phyloP scores from a whole-genome alignment of 2,113 vertebrate genomes.

The Nothobranchius furzeri region DNA sequence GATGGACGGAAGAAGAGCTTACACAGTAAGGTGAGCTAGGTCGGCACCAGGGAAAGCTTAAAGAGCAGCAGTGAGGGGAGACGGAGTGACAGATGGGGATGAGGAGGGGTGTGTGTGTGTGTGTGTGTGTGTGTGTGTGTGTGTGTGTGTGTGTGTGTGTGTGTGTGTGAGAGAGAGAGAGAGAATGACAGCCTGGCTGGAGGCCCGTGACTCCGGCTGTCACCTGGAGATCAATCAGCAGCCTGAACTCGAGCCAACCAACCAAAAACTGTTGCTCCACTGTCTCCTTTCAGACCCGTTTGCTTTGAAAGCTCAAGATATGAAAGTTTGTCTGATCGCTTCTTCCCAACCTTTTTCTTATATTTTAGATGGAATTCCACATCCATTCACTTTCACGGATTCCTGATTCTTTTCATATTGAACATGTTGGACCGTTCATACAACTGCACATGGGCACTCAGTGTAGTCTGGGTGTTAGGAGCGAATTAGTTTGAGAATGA shows the following conservation, averaged over 20 bases:
- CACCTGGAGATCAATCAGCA: conserved; percentile 75
- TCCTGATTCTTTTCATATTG: neutral
- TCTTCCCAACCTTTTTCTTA: conserved; percentile 12
- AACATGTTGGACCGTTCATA: conserved; percentile 14
- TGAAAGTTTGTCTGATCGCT: conserved; percentile 8
- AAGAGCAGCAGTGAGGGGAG: conserved; percentile 34
- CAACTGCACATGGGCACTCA: conserved; percentile 8
- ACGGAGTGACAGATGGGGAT: conserved; percentile 26
- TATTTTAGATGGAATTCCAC: conserved; percentile 19
- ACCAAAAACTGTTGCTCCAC: conserved; percentile 59
- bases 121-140: too few relatives aligned
- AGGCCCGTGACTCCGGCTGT: conserved; percentile 68
- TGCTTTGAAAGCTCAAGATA: conserved; percentile 15
- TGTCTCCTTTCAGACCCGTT: conserved; percentile 18
- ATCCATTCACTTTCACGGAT: conserved; percentile 4
- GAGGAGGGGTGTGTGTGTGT: conserved; percentile 1
- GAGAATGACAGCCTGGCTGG: conserved; percentile 66
- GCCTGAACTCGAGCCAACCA: conserved; percentile 49
- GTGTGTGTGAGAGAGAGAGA: too few relatives aligned
- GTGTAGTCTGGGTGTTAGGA: conserved; percentile 43
- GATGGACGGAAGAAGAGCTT: conserved; percentile 28
- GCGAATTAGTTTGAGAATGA: conserved; percentile 38
- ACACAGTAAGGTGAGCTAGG: conserved; percentile 42
- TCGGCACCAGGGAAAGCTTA: conserved; percentile 36
- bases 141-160: too few relatives aligned